Evolutionary conservation across 2,113 vertebrate genomes (phyloP).

Genomic region (Syrrhaptes paradoxus): DNA sequence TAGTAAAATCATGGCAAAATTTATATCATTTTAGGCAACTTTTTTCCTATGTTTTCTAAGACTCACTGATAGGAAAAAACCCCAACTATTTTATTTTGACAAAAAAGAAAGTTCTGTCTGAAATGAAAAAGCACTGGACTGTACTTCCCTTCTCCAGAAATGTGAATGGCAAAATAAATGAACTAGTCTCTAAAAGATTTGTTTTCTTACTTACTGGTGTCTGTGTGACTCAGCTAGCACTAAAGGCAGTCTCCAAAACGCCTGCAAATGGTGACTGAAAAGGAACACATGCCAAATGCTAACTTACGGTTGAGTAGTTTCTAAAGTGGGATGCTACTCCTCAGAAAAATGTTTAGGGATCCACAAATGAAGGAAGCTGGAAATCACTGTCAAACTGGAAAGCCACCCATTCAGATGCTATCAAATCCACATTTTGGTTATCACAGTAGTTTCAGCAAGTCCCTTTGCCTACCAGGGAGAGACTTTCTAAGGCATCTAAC

Average conservation of each 20-base stretch:
- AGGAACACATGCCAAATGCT: neutral
- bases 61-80: neutral
- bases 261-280: neutral
- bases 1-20: neutral
- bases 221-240: neutral
- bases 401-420: neutral
- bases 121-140: neutral
- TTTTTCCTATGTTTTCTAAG: neutral
- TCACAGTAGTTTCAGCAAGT: neutral
- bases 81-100: neutral
- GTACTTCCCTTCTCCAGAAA: neutral
- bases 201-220: neutral
- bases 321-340: neutral
- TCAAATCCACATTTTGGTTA: neutral
- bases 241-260: neutral
- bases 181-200: neutral
- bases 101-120: neutral
- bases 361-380: neutral
- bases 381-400: neutral
- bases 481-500: neutral
- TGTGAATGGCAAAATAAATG: neutral
- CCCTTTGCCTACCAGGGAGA: neutral
- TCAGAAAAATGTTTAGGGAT: neutral
- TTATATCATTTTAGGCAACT: neutral
- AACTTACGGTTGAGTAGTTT: accelerated